Base-by-base conservation (phyloP, 2,888 invertebrate genomes). In the Rhingia rostrata region DNA sequence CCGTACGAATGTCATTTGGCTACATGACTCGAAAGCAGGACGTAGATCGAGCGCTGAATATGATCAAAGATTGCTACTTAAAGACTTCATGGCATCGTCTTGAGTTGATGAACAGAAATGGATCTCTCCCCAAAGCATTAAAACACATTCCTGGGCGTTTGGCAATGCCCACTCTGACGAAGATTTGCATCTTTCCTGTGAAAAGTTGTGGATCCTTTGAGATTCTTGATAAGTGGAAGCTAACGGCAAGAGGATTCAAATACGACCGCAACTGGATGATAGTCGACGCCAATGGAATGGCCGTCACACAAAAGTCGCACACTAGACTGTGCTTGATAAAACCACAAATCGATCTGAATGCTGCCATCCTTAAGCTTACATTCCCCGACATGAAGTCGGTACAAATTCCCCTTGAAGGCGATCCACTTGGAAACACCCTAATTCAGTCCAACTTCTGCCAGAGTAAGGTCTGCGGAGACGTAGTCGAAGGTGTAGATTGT, bases 201-300 rank as follows among this genome's bases (percentile, higher is more conserved):
- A 98, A 98, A 92, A 98, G 98, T 0, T 98, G 98, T 91, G 97
- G 94, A 0, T 94, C 95, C 6, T 95, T 95, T 88, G 94, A 95
- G 92, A 93, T 96, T 33, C 88, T 89, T 39, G 88, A 90, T 7
- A 90, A 92, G 6, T 98, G 98, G 98, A 92, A 93, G 77, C 91
- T 98, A 69, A 95, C 95, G 9, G 88, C 91, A 0, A 95, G 94
- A 88, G 99, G 99, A 0, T 93, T 99, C 39, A 93, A 95, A 88
- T 97, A 95, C 90, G 99, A 99, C 91, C 93, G 99, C 86, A 94
- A 96, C 89, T 99, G 98, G 98, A 97, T 98, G 97, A 95, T 99
- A 80, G 93, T 97, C 6, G 96, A 95, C 88, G 93, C 94, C 6
- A 93, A 94, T 88, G 98, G 98, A 12, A 94, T 96, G 80, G 95